These are phyloP conservation scores for Riptortus pedestris DNA, from an alignment of 1,140 invertebrate species.

Conservation along the genomic window DNA sequence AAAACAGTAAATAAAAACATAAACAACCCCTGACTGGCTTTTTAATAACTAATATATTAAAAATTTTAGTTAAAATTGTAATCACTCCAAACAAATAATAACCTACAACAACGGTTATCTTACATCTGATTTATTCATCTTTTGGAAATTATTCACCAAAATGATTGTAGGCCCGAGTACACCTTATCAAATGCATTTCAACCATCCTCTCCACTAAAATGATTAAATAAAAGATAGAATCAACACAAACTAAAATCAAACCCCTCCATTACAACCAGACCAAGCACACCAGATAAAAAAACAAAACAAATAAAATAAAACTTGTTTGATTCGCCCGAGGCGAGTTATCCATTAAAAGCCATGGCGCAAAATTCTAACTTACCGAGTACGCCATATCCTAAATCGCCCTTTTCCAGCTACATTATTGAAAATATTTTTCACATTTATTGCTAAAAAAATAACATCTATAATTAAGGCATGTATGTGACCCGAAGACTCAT, in stretches of 20 bases:
- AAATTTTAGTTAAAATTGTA: not conserved
- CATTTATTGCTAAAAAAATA: not conserved
- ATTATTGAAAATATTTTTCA: slow-evolving; percentile 2
- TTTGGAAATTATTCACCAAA: slow-evolving; percentile 19
- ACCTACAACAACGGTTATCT: slow-evolving; percentile 17
- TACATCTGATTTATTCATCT: slow-evolving; percentile 18
- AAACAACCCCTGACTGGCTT: not conserved
- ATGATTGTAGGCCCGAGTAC: slow-evolving; percentile 2
- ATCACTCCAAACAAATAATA: not conserved
- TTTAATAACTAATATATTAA: not conserved
- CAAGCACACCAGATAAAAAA: slow-evolving; percentile 1
- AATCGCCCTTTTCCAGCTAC: not conserved
- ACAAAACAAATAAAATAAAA: slow-evolving; percentile 18
- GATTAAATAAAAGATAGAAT: not conserved
- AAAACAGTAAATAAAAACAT: not conserved
- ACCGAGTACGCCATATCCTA: slow-evolving; percentile 14
- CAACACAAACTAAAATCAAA: not conserved
- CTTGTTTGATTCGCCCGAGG: slow-evolving; percentile 9
- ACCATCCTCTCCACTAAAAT: not conserved
- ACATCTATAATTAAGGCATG: slow-evolving; percentile 4
- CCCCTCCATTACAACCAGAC: not conserved
- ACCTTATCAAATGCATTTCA: not conserved
- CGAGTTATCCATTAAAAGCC: slow-evolving; percentile 8
- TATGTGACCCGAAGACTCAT: not conserved
- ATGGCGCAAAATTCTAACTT: slow-evolving; percentile 16